Percentiles rank a stretch among this genome's conserved stretches.
Evolutionary conservation across 1,140 invertebrate genomes (phyloP).

Genomic region (Maconellicoccus hirsutus): DNA sequence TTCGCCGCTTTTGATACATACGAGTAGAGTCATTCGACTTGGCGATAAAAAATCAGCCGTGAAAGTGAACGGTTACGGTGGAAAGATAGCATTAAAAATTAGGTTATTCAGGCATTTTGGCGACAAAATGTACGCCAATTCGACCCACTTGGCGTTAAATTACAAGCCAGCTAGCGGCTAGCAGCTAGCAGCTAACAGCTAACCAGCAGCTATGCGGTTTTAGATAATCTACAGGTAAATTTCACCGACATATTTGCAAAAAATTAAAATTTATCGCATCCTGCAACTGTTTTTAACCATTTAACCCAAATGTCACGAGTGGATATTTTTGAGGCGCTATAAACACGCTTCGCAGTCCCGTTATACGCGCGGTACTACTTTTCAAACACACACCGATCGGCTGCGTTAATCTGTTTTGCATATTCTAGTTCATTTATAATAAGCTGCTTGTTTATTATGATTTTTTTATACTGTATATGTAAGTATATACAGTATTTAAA

Average conservation of each 20-base stretch:
- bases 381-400: neutral
- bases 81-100: too few species aligned
- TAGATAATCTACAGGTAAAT: neutral
- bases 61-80: too few species aligned
- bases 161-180: too few species aligned
- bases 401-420: neutral
- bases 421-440: neutral
- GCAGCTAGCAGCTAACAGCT: too few species aligned
- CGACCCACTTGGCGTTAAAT: too few species aligned
- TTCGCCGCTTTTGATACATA: too few species aligned
- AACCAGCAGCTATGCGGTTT: too few species aligned
- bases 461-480: neutral
- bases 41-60: too few species aligned
- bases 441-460: neutral
- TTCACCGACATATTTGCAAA: slow-evolving; percentile 8
- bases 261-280: neutral
- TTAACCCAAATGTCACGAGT: neutral
- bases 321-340: neutral
- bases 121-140: too few species aligned
- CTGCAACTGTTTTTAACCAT: neutral
- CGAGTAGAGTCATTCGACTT: too few species aligned
- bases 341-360: neutral
- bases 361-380: neutral
- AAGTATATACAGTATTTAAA: too few species aligned
- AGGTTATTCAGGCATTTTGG: too few species aligned